Evolutionary conservation across 1,140 invertebrate species (phyloP).

Genomic region (Euwallacea similis): DNA sequence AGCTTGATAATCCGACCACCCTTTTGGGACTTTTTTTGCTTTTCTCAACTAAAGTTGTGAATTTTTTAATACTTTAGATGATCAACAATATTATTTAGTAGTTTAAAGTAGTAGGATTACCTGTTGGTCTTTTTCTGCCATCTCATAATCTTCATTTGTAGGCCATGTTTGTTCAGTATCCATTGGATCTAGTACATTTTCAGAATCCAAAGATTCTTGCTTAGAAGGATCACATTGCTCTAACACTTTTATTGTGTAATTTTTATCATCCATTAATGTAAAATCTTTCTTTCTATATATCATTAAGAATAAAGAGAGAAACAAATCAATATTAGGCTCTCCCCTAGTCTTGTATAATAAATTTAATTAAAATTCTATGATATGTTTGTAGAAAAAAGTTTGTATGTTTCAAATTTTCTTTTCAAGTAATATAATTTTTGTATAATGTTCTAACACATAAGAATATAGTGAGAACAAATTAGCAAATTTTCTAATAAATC

Average conservation of each 20-base stretch:
- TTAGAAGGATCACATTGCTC: constrained; percentile 67
- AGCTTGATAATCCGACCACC: constrained; percentile 95
- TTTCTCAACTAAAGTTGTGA: constrained; percentile 5
- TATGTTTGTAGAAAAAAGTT: too few species aligned
- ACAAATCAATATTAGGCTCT: too few species aligned
- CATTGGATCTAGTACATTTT: constrained; percentile 87
- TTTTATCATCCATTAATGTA: constrained; percentile 3
- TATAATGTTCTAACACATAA: too few species aligned
- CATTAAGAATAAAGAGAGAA: not conserved
- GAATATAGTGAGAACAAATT: too few species aligned
- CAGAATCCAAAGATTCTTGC: constrained; percentile 76
- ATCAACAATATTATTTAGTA: not conserved
- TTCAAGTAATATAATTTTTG: too few species aligned
- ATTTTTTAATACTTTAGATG: not conserved
- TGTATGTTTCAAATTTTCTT: too few species aligned
- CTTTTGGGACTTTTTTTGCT: constrained; percentile 69
- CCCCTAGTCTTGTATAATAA: too few species aligned
- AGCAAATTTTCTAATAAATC: not conserved
- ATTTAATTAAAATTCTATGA: too few species aligned
- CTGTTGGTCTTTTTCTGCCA: constrained; percentile 65
- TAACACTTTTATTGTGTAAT: constrained; percentile 57
- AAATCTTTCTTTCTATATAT: not conserved
- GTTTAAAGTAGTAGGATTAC: constrained; percentile 18
- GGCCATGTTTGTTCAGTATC: constrained; percentile 97
- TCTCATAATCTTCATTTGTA: constrained; percentile 84